Base-by-base conservation (phyloP, 2,113 vertebrate species). In the Ictidomys tridecemlineatus region DNA sequence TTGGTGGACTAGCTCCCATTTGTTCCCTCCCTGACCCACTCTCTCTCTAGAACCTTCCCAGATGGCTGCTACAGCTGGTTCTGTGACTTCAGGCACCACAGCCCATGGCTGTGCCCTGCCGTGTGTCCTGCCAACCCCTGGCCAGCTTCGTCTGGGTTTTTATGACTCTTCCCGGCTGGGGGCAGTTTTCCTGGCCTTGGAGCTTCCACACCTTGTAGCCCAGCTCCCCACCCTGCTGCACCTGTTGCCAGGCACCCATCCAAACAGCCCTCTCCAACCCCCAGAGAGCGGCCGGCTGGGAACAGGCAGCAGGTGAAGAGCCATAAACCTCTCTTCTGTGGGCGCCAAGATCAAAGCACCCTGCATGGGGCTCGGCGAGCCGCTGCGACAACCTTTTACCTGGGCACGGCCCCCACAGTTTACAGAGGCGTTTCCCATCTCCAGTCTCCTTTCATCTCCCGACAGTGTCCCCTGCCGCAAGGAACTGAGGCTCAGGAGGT, bases 281-380 rank as follows among this genome's bases (percentile, higher is more conserved):
- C 16, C 12, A 53, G 39, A 94, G 74, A 89, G 48, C 82, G 65
- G 78, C 72, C 28, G 48, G 42, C 20, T 12, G 74, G 89, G 69
- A 83, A 86, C 14, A 9, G 86, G 48, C 8, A 1, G 69, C 85
- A 70, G 79, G 74, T 72, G 58, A 90, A 53, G 56, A 12, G 74
- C 42, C 78, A 83, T 96, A 97, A 97, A 96, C 61, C 34, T 28
- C 70, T 16, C 56, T 72, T 58, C 37, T 0, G 2, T 6, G n/a
- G 65, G 45, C 4, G 5, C 85, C 32, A 22, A 95, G 94, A 97
- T 96, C 97, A 97, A 96, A 97, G 94, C 77, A 3, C 13, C 58
- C 24, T 26, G 0, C 76, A 80, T 88, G 92, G 70, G 85, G 73
- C 48, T 18, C 13, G 0, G 10, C 3, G 45, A 8, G 56, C 24